These are phyloP conservation scores for Toxotes jaculatrix DNA, from an alignment of 2,113 vertebrate genomes.

Conservation along the genomic window DNA sequence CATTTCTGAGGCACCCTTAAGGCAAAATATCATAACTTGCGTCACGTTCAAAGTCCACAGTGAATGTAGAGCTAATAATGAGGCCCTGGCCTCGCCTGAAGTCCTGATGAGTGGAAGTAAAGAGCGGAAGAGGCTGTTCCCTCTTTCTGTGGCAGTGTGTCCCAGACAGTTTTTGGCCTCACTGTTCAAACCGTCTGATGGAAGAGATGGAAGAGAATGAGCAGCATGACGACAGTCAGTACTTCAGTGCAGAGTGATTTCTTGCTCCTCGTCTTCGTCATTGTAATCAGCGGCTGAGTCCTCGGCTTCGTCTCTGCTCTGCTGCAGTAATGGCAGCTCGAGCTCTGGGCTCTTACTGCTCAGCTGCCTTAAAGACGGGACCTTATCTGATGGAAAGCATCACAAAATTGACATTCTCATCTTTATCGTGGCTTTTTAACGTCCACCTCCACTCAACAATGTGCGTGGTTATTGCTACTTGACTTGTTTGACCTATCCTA, in stretches of 20 bases:
- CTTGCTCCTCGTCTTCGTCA: conserved; percentile 76
- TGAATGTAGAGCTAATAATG: background rate
- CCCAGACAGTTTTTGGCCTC: conserved; percentile 1
- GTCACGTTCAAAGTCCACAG: conserved; percentile 4
- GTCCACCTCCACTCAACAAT: background rate
- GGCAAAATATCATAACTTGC: conserved; percentile 41
- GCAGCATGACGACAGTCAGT: background rate
- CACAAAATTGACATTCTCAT: background rate
- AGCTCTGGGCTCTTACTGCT: conserved; percentile 83
- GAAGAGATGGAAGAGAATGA: background rate
- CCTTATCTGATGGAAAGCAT: conserved; percentile 69
- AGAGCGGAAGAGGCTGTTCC: background rate
- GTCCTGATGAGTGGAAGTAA: background rate
- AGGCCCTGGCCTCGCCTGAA: background rate
- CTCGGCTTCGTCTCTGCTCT: conserved; percentile 70
- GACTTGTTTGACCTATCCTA: background rate
- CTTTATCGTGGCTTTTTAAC: background rate
- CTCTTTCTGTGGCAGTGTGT: conserved; percentile 23
- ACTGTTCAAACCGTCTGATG: conserved; percentile 2
- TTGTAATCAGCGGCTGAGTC: conserved; percentile 65
- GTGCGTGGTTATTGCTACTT: background rate
- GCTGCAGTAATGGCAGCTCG: conserved; percentile 86
- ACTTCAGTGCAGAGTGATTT: conserved; percentile 71
- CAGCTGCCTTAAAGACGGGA: conserved; percentile 69
- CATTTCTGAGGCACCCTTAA: conserved; percentile 17